Percentiles rank a stretch among this genome's conserved stretches.
Evolutionary conservation across 2,797 vertebrate species (phyloP).

Genomic region (Aldrovandia affinis): DNA sequence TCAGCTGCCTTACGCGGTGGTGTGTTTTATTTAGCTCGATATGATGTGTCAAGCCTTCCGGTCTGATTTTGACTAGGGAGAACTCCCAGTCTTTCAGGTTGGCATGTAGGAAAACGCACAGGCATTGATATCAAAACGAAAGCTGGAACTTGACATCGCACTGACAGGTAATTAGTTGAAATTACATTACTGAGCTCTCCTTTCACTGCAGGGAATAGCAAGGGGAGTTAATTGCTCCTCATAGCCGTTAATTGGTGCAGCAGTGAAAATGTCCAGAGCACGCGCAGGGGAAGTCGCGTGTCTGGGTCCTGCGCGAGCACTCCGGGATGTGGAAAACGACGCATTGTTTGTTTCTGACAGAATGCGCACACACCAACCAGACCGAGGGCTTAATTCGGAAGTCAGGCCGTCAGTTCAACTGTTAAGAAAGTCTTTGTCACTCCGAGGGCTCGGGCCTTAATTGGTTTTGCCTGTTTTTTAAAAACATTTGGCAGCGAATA

Average conservation of each 20-base stretch:
- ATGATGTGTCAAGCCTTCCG: background rate
- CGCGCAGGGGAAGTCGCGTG: slow-evolving; percentile 13
- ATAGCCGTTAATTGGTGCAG: slow-evolving; percentile 60
- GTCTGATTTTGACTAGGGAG: slow-evolving; percentile 16
- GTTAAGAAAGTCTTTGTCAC: background rate
- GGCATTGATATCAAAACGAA: slow-evolving; percentile 54
- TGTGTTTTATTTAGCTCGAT: slow-evolving; percentile 21
- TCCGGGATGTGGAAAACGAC: background rate
- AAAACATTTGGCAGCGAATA: background rate
- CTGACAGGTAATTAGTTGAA: slow-evolving; percentile 75
- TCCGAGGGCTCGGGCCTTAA: background rate
- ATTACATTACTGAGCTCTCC: slow-evolving; percentile 68
- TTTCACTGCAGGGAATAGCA: slow-evolving; percentile 57
- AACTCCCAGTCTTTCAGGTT: background rate
- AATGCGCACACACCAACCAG: background rate
- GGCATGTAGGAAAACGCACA: background rate
- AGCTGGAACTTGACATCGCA: slow-evolving; percentile 69
- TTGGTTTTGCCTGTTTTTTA: background rate
- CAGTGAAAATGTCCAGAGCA: slow-evolving; percentile 62
- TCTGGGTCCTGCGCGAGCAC: background rate
- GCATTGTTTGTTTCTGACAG: background rate
- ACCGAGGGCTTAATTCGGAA: background rate
- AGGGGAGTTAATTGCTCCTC: slow-evolving; percentile 71
- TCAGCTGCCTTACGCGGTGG: slow-evolving; percentile 3
- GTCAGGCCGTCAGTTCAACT: background rate